Percentiles rank a stretch among this genome's conserved stretches.
Conservation (phyloP, 2,113 vertebrate species). For the Rhynchopsitta pachyrhyncha region DNA sequence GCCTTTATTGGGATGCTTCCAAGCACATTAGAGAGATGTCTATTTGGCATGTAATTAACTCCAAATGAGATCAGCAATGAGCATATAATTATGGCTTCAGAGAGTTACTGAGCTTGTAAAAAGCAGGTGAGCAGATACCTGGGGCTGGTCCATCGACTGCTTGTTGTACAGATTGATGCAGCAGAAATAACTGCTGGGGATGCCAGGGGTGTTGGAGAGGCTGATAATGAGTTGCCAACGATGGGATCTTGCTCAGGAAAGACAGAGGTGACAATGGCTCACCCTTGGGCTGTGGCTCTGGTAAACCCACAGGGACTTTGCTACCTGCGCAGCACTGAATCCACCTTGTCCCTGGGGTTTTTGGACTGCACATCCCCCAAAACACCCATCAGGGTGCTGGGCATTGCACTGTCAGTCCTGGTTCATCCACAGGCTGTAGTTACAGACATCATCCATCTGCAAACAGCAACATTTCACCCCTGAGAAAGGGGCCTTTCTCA, state of each 20-base stretch:
- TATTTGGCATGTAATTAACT: constrained; percentile 20
- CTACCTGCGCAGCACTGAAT: neutral
- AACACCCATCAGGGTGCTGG: neutral
- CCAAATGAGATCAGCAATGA: neutral
- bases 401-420: neutral
- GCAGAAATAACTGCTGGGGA: neutral
- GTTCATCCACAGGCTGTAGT: neutral
- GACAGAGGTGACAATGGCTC: accelerated
- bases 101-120: neutral
- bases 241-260: neutral
- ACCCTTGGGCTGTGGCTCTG: accelerated
- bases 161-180: accelerated
- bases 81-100: neutral
- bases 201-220: neutral
- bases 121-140: neutral
- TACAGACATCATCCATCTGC: neutral
- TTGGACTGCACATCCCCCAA: neutral
- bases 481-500: neutral
- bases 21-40: neutral
- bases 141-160: neutral
- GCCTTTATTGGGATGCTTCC: neutral
- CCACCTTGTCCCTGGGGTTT: neutral
- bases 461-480: neutral
- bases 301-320: neutral
- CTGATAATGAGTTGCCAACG: neutral